Conservation (phyloP, 2,113 vertebrate species). For the Girardinichthys multiradiatus region DNA sequence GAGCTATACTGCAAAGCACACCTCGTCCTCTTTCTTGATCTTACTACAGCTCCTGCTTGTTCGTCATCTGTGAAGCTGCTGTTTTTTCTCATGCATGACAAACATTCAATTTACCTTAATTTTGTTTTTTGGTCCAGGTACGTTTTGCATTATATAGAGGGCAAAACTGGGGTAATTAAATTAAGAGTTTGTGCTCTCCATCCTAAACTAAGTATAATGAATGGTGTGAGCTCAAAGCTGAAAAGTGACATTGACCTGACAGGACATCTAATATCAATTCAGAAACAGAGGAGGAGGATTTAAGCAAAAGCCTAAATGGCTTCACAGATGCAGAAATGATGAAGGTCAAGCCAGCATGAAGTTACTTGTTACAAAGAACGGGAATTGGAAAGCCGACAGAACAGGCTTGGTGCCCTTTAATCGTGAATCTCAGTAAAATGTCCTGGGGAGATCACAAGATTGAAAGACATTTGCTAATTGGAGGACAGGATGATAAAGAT, state of each 20-base stretch:
- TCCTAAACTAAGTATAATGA: constrained; percentile 5
- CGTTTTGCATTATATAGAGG: constrained; percentile 14
- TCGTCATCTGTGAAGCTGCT: constrained; percentile 8
- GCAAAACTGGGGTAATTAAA: constrained; percentile 5
- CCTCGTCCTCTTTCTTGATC: constrained; percentile 10
- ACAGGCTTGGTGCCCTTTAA: background rate
- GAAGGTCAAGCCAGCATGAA: constrained; percentile 3
- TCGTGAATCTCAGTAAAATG: background rate
- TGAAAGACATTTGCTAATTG: constrained; percentile 11
- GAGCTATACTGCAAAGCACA: background rate
- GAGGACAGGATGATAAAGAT: background rate
- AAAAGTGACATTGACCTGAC: background rate
- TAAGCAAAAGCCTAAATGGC: background rate
- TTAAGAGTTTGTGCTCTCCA: constrained; percentile 9
- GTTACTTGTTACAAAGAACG: background rate
- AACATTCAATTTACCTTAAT: constrained; percentile 32
- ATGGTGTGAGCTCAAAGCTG: background rate
- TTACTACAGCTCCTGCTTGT: constrained; percentile 2
- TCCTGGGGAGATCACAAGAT: constrained; percentile 6
- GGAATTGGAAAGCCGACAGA: background rate
- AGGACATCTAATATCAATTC: background rate
- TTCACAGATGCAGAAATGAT: background rate
- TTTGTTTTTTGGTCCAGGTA: constrained; percentile 25
- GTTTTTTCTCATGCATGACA: constrained; percentile 29
- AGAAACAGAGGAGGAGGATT: background rate